A percentile compares a stretch with the other conserved stretches of the same genome.
These are phyloP conservation scores for Podilymbus podiceps DNA, from an alignment of 2,113 vertebrate species.

Conservation along the genomic window DNA sequence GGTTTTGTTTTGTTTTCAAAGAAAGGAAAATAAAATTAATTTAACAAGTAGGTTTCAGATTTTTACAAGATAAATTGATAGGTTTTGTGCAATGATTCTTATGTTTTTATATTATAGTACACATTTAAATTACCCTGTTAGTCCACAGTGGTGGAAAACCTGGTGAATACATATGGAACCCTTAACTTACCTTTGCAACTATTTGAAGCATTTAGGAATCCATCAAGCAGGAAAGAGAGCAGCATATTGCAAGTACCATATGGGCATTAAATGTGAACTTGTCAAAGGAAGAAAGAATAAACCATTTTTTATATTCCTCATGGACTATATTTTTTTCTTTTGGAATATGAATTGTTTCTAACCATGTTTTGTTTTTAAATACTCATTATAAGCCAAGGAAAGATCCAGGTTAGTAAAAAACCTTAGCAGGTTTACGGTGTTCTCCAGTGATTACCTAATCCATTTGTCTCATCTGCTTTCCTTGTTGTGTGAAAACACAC, in stretches of 20 bases:
- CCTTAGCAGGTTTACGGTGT: slow-evolving; percentile 1
- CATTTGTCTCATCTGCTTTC: slow-evolving; percentile 70
- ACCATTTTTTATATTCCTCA: slow-evolving; percentile 50
- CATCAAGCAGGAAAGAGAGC: slow-evolving; percentile 54
- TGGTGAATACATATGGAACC: slow-evolving; percentile 55
- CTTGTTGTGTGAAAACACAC: slow-evolving; percentile 76
- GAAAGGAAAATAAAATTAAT: slow-evolving; percentile 70
- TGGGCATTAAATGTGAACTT: slow-evolving; percentile 68
- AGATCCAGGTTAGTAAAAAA: slow-evolving; percentile 51
- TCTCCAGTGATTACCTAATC: slow-evolving; percentile 65
- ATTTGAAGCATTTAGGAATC: slow-evolving; percentile 61
- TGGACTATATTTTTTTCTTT: not conserved
- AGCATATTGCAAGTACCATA: slow-evolving; percentile 70
- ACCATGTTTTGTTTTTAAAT: slow-evolving; percentile 50
- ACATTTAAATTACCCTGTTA: slow-evolving; percentile 55
- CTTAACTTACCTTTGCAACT: slow-evolving; percentile 26
- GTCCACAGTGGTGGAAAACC: slow-evolving; percentile 48
- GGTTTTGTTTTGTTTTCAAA: slow-evolving; percentile 56
- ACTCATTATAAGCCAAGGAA: slow-evolving; percentile 12
- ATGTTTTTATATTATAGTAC: slow-evolving; percentile 52
- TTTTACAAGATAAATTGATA: slow-evolving; percentile 46
- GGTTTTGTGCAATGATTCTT: slow-evolving; percentile 36
- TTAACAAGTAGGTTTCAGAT: slow-evolving; percentile 64
- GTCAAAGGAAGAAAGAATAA: slow-evolving; percentile 64
- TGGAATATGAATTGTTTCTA: slow-evolving; percentile 49